Evolutionary conservation across 92 coral and sea anemone genomes (phyloP), one percentile per base, ranked within the genome.

Genomic region (Isaurus tuberculatus): DNA sequence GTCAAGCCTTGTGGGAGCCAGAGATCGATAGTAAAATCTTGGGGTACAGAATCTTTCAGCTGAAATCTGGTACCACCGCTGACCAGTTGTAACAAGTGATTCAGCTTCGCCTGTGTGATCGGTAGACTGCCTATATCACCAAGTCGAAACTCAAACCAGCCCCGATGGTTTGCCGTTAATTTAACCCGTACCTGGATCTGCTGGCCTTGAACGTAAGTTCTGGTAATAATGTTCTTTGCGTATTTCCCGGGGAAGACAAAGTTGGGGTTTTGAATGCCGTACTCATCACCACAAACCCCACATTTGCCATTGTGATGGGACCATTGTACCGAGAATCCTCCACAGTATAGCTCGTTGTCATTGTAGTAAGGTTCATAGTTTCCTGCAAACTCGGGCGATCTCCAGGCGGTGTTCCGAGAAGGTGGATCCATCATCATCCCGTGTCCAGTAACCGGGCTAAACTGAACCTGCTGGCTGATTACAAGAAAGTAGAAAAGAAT

Each of bases 231-330:
- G 51, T 81, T 74, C n/a, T 49, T 80, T 14, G 80, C 95, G 68
- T 86, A 92, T 5, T n/a, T 71, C 4, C 95, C 95, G 1, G 92
- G 97, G n/a, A 55, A 75, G 1, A 88, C 85, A 43, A 80, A 72
- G 4, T 43, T 75, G 31, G 74, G 90, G 72, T 70, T 27, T 13
- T 66, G 28, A 34, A 55, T 72, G 34, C 86, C 85, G 37, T 93
- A 74, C 8, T 92, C 80, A 74, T 93, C 97, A 2, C 94, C 97
- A 43, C 97, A 91, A 5, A 88, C 97, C 2, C 97, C 94, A 22
- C 97, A 93, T 68, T 89, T 93, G 51, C 98, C 98, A 3, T 65
- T 48, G 57, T 87, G 86, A 17, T 60, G 77, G 0, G 63, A 72
- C 95, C 95, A 89, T 77, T 94, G 98, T 0, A 63, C 81, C 71